Percentiles rank a stretch among this genome's conserved stretches.
phyloP scores from a whole-genome alignment of 1,140 invertebrate genomes.

The Adoxophyes honmai region DNA sequence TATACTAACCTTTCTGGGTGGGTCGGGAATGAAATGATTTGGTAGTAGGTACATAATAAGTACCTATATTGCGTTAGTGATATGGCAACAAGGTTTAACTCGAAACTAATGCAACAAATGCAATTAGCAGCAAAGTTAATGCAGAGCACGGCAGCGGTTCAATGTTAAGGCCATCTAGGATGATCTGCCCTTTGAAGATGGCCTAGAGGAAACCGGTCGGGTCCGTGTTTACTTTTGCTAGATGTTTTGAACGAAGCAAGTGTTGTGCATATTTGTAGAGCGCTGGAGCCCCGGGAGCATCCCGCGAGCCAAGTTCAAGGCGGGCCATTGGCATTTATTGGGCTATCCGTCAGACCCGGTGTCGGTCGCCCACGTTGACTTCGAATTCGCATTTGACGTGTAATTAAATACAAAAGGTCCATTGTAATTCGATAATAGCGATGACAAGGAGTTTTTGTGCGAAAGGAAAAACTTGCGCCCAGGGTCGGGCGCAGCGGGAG shows the following conservation, averaged over 20 bases:
- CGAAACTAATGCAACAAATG: background rate
- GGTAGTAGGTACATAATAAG: no score
- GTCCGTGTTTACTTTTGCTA: conserved; percentile 30
- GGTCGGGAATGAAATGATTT: no score
- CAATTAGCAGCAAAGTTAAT: conserved; percentile 5
- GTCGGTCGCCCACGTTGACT: conserved; percentile 27
- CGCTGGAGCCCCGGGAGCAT: conserved; percentile 39
- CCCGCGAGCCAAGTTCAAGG: conserved; percentile 69
- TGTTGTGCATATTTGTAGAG: conserved; percentile 37
- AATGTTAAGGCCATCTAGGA: conserved; percentile 12
- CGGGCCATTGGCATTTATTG: conserved; percentile 67
- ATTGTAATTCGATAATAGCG: conserved; percentile 14
- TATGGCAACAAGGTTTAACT: no score
- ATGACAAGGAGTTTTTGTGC: conserved; percentile 12
- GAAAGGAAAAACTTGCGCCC: conserved; percentile 2
- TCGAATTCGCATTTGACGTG: conserved; percentile 20
- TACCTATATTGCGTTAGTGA: no score
- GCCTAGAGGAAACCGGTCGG: conserved; percentile 38
- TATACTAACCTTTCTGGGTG: no score
- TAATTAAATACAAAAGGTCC: conserved; percentile 25
- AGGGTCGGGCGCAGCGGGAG: background rate
- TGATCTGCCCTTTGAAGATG: conserved; percentile 30
- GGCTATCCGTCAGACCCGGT: conserved; percentile 60
- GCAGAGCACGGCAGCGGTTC: conserved; percentile 23
- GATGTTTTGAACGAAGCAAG: conserved; percentile 28